Base-by-base conservation (phyloP, 2,888 invertebrate genomes). In the Cetonia aurata region DNA sequence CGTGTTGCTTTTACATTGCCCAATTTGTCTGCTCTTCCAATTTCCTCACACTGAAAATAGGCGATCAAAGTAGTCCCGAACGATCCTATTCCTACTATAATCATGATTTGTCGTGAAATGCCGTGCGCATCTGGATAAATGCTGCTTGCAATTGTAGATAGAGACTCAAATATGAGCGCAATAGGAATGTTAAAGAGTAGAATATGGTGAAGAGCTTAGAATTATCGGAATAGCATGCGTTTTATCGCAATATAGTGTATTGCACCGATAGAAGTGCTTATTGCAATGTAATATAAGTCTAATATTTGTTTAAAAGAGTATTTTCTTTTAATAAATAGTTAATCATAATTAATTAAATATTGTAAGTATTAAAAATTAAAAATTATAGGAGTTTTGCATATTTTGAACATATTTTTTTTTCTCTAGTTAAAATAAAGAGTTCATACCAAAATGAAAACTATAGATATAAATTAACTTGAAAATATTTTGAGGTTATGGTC, bases 1-100 rank as follows among this genome's bases (percentile, higher is more conserved):
- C 44, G 46, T 60, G 46, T 60, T 60, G 31, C 60, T 60, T 60
- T 46, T 44, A 60, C 46, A 60, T 46, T 25, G 46, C 31, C 44
- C 19, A 60, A 60, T 60, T 60, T 60, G 25, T 15, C 25, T 25
- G 25, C 19, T 25, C 25, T 60, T 0, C 25, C 60, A 46, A 60
- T 60, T 46, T 44, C 3, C 19, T 60, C 46, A 57, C 17, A 17
- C 9, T 4, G 19, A 19, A 41, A 57, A 57, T 41, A 57, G 41
- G 41, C 57, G 57, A 57, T 57, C 15, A 57, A 42, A 57, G 25
- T 25, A 25, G 25, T 25, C 60, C 25, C 12, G 59, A 44, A 59
- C 19, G 60, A 60, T 60, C 19, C 25, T 60, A 46, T 60, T 60
- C 46, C 31, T 44, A 25, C 44, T 46, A 60, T 57, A 17, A 42